Base-by-base conservation (phyloP, 2,113 vertebrate genomes). In the Ursus arctos region DNA sequence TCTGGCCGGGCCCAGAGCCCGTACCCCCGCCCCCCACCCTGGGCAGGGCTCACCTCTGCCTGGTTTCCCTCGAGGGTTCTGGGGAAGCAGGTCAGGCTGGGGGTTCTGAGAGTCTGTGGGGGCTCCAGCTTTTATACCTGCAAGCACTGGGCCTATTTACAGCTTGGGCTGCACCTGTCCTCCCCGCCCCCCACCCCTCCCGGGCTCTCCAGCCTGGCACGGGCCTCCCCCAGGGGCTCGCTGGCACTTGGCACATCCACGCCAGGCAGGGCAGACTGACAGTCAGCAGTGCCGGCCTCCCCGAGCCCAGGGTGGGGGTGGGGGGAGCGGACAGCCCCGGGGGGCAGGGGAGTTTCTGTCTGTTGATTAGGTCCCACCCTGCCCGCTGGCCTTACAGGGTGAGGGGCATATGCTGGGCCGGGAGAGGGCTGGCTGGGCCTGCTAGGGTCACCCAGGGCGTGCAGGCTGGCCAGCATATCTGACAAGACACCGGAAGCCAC, bases 401-500 rank as follows among this genome's bases (percentile, higher is more conserved):
- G 51, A 40, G 36, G 6, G 21, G 21, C 3, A 36, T 6, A 8
- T 3, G 15, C 2, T 2, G 6, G 19, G 10, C 81, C 36, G 0
- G 49, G 40, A 36, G 67, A 16, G 19, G 33, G 40, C 36, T 5
- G 9, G n/a, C 53, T 0, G n/a, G 67, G 43, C 6, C 65, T 6
- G 22, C 47, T 22, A 28, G 18, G 40, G 11, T 53, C 61, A 40
- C 47, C 59, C 24, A n/a, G 26, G 24, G 40, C 4, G 2, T 1
- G 11, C 84, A 18, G 82, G 57, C 36, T 15, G 61, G 36, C 67
- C 57, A 7, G 40, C 4, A 36, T 43, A 8, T 59, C 49, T 0
- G 18, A 40, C 47, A n/a, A 4, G 10, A 53, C 59, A 40, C 51
- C 67, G 36, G 74, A 47, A 40, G 43, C 63, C 47, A 9, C 14